Conservation (phyloP, 2,888 invertebrate genomes). For the Tenthredo notha region DNA sequence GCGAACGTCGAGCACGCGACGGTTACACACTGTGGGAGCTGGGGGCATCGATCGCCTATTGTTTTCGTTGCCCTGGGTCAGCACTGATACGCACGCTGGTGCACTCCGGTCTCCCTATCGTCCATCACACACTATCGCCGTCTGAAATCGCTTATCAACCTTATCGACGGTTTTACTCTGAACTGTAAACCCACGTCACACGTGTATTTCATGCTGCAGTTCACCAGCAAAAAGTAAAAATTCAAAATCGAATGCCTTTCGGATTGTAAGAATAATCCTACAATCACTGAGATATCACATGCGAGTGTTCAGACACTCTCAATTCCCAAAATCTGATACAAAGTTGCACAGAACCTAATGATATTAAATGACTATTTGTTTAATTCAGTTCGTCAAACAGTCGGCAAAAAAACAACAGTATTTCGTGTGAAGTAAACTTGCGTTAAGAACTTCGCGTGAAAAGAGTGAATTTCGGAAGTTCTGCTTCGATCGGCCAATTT, state of each 20-base stretch:
- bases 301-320: background rate
- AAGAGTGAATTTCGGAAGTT: background rate
- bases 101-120: slow-evolving; percentile 41
- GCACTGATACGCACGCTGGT: slow-evolving; percentile 52
- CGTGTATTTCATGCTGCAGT: background rate
- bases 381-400: background rate
- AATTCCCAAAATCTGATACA: background rate
- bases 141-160: slow-evolving; percentile 38
- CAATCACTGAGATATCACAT: background rate
- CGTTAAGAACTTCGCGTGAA: background rate
- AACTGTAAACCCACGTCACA: slow-evolving; percentile 10
- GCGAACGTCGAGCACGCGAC: slow-evolving; percentile 22
- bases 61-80: slow-evolving; percentile 58
- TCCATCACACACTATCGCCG: slow-evolving; percentile 25
- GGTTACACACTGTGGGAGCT: slow-evolving; percentile 28
- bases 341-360: background rate
- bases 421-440: too few species aligned
- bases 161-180: slow-evolving; percentile 34
- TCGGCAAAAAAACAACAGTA: too few species aligned
- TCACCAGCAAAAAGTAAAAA: background rate
- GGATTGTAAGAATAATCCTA: too few species aligned
- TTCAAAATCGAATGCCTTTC: background rate
- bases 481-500: background rate
- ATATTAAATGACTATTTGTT: background rate
- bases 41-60: slow-evolving; percentile 54